Evolutionary conservation across 2,888 invertebrate genomes (phyloP), one percentile per base, ranked within the genome.

Genomic region (Dicroscelio sp.): DNA sequence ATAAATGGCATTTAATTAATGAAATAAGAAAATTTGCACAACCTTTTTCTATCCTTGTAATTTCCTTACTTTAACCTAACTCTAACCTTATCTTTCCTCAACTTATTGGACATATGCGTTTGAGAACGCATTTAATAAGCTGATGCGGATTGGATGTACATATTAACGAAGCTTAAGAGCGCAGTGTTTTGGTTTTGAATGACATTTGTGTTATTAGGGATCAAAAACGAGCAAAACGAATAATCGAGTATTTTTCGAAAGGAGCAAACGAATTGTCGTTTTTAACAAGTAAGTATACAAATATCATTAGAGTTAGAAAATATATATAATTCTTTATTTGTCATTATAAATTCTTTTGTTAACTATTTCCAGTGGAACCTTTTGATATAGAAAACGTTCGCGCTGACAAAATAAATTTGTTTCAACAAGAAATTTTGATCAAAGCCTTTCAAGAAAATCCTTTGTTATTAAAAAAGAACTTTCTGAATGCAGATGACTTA

Each of bases 381-480:
- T 67, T 67, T 8, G 65, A 67, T 25, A 33, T 20, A 23, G 69
- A 69, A 12, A 69, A 69, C 23, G 5, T 25, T 38, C 69, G 69
- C 1, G 69, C 69, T 38, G 69, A 69, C 43, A 69, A 69, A 69
- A 69, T 69, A 38, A 69, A 69, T 33, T 38, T 69, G 12, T 69
- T 69, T n/a, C 69, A 69, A 38, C 69, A 69, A 31, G 69, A 69
- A 38, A 69, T 69, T 69, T 38, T 69, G 10, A n/a, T 69, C 3
- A 43, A 35, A 23, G n/a, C 35, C 38, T 69, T 69, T 38, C 12
- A 69, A 38, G 25, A 69, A 38, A 35, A 69, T 25, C 69, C 43
- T 4, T 10, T 38, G 43, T 23, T 38, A 12, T 20, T 69, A 38
- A 14, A 23, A 33, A 69, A 69, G 25, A n/a, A 69, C 8, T 35